Conservation (phyloP, 2,113 vertebrate species). For the Tragulus kanchil region DNA sequence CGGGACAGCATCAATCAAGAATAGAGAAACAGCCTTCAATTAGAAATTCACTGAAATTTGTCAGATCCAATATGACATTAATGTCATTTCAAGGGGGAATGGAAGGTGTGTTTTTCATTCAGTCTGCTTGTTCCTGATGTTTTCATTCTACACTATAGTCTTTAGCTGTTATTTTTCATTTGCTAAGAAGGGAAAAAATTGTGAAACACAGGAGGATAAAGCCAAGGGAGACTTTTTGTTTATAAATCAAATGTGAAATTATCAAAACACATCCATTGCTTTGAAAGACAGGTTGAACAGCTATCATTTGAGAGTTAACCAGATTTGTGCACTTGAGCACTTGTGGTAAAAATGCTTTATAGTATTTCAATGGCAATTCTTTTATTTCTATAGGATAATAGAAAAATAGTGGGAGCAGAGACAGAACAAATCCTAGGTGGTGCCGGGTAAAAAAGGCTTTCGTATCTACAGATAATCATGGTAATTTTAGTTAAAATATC, state of each 20-base stretch:
- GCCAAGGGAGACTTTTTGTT: conserved; percentile 50
- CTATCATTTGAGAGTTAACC: conserved; percentile 20
- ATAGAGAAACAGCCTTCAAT: not conserved
- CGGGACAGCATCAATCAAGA: not conserved
- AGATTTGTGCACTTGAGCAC: not conserved
- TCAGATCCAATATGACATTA: conserved; percentile 26
- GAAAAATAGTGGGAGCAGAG: not conserved
- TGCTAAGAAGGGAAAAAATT: conserved; percentile 27
- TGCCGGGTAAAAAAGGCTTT: not conserved
- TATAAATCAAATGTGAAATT: conserved; percentile 67
- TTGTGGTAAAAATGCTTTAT: not conserved
- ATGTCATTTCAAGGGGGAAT: not conserved
- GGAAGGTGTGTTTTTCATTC: not conserved
- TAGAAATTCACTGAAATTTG: conserved; percentile 34
- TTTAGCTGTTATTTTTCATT: conserved; percentile 52
- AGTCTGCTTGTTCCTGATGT: not conserved
- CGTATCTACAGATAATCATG: not conserved
- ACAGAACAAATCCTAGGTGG: not conserved
- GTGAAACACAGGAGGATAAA: conserved; percentile 65
- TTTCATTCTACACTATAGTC: not conserved
- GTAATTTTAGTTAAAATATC: not conserved
- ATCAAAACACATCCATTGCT: conserved; percentile 43
- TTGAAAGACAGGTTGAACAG: conserved; percentile 31
- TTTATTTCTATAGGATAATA: not conserved
- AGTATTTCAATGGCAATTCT: not conserved